Base-by-base conservation (phyloP, 2,888 invertebrate genomes). In the Poecilus cupreus region DNA sequence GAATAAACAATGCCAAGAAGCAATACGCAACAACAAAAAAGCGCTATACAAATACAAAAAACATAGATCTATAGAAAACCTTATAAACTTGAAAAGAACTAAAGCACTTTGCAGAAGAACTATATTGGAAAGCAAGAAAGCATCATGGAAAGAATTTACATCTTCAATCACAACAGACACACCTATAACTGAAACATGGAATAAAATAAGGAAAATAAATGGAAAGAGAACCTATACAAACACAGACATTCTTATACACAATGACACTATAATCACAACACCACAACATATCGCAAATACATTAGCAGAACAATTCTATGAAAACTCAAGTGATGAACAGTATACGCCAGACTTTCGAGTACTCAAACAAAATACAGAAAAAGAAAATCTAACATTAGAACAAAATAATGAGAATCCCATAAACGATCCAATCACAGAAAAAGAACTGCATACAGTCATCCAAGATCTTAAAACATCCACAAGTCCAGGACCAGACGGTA, bases 1-100 rank as follows among this genome's bases (percentile, higher is more conserved):
- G 74, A 75, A 75, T 24, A n/a, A 0, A 54, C 46, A 75, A 32
- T 75, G 75, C 20, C 22, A 75, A 54, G 24, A 43, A 32, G 26
- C 49, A 22, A 75, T 75, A 16, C 18, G 20, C 51, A 24, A 49
- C 3, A 24, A 51, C 6, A 75, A 75, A 46, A 51, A 75, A 49
- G 22, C 75, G 4, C 24, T 51, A n/a, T 8, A 75, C 16, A 24
- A 49, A 51, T 75, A 75, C 32, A 75, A 22, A 24, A 75, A 54
- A 75, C 22, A 75, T 11, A 75, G 24, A 75, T 8, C 75, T 24
- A 6, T 10, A 2, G 75, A 75, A 26, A 75, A 75, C 24, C 6
- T 49, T 1, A 22, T 75, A 13, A 24, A 75, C 1, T 49, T 75
- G 0, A 75, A 75, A 32, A 26, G 5, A 54, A 51, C 13, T 26